A percentile compares a stretch with the other conserved stretches of the same genome.
Evolutionary conservation across 2,113 vertebrate genomes (phyloP).

Genomic region (mouse (Mus musculus)): GRCm39 chr9:95196001-95196500

Average conservation of each 20-base stretch:
- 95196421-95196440: neutral
- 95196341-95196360: neutral
- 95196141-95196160: neutral
- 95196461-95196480: neutral
- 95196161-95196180: neutral
- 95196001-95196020: no score
- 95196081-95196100: neutral
- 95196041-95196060: no score
- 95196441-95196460: constrained; percentile 29
- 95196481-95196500: constrained; percentile 4
- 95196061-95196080: neutral
- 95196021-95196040: neutral
- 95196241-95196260: neutral
- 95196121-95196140: neutral
- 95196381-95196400: neutral
- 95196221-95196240: neutral
- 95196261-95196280: neutral
- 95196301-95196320: constrained; percentile 44
- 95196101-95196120: neutral
- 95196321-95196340: neutral
- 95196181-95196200: neutral
- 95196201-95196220: neutral
- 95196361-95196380: neutral
- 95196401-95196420: neutral
- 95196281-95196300: neutral